Evolutionary conservation across 1,140 invertebrate genomes (phyloP).

Genomic region (Drosophila setifemur): DNA sequence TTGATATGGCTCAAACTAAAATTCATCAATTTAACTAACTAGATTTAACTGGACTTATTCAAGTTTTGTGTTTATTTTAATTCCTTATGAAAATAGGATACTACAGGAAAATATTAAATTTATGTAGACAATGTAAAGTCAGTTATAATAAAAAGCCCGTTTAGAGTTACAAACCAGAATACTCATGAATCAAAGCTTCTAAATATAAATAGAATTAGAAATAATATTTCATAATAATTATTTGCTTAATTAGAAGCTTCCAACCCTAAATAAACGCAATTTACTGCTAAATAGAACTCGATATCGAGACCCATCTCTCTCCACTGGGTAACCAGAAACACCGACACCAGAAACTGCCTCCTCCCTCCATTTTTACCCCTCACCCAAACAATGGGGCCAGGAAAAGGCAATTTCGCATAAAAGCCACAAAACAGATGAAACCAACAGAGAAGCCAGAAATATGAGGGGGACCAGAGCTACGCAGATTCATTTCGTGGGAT

Average conservation of each 20-base stretch:
- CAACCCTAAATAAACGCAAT: not conserved
- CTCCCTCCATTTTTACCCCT: not conserved
- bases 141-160: no score
- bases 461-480: constrained; percentile 38
- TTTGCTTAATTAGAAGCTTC: no score
- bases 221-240: no score
- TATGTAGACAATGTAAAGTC: no score
- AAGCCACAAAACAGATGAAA: constrained; percentile 72
- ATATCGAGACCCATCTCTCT: constrained; percentile 3
- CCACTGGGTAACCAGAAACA: constrained; percentile 11
- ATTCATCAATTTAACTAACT: no score
- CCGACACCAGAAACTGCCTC: constrained; percentile 26
- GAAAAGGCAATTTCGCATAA: constrained; percentile 74
- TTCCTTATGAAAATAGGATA: no score
- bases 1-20: not conserved
- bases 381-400: not conserved
- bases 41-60: no score
- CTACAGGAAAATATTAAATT: no score
- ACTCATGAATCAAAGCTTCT: no score
- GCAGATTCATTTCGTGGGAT: constrained; percentile 67
- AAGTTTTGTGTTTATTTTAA: no score
- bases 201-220: no score
- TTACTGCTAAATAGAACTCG: constrained; percentile 1
- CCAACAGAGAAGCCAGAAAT: constrained; percentile 52
- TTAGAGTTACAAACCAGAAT: no score